phyloP scores from a whole-genome alignment of 1,140 invertebrate genomes.

The Anoplophora glabripennis region DNA sequence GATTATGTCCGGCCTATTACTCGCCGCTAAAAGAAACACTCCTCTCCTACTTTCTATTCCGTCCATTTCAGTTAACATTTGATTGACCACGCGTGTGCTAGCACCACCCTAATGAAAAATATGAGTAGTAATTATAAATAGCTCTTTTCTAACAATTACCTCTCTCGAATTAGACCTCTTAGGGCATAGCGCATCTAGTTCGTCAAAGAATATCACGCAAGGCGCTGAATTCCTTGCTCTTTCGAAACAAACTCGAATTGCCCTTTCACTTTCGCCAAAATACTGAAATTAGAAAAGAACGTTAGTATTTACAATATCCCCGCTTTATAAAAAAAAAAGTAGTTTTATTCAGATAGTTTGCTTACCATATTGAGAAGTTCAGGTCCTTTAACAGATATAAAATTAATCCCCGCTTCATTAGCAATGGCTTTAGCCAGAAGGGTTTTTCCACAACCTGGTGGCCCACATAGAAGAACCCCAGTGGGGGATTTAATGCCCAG shows the following conservation, averaged over 20 bases:
- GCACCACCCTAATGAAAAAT: conserved; percentile 57
- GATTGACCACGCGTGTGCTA: conserved; percentile 87
- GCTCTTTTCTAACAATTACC: conserved; percentile 39
- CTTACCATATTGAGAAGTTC: conserved; percentile 86
- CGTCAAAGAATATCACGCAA: conserved; percentile 99
- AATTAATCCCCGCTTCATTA: conserved; percentile 85
- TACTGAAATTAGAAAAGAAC: conserved; percentile 67
- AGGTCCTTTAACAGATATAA: conserved; percentile 89
- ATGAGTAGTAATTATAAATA: background rate
- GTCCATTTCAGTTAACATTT: conserved; percentile 98
- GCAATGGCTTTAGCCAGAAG: conserved; percentile 89
- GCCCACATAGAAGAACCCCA: conserved; percentile 80
- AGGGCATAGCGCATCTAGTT: conserved; percentile 95
- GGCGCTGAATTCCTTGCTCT: conserved; percentile 92
- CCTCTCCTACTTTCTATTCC: conserved; percentile 85
- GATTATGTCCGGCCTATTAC: conserved; percentile 95
- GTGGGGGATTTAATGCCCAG: conserved; percentile 78
- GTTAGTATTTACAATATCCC: background rate
- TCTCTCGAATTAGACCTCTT: conserved; percentile 74
- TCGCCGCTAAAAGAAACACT: conserved; percentile 94
- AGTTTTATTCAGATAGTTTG: no score
- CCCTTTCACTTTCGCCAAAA: conserved; percentile 97
- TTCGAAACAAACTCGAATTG: conserved; percentile 91
- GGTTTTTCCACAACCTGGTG: conserved; percentile 93
- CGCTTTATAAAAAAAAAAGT: conserved; percentile 2